These are phyloP conservation scores for Otus sunia DNA, from an alignment of 2,113 vertebrate genomes.

Conservation along the genomic window DNA sequence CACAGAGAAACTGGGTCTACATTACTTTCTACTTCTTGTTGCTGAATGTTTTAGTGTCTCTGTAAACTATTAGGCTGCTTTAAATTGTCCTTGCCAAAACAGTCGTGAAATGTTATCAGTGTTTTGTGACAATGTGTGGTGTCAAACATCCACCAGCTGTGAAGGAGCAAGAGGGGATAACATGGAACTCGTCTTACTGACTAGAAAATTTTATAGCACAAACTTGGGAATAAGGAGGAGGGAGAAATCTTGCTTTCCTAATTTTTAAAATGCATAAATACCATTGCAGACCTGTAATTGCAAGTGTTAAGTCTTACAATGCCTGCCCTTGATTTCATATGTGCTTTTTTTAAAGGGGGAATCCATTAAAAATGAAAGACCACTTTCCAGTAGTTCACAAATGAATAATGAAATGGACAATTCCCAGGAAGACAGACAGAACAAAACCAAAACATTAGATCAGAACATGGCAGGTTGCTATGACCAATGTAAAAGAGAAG, in stretches of 20 bases:
- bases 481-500: constrained; percentile 66
- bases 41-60: background rate
- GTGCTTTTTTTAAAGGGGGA: constrained; percentile 4
- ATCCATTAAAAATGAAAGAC: background rate
- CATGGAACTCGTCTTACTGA: background rate
- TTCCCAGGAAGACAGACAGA: constrained; percentile 53
- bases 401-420: constrained; percentile 68
- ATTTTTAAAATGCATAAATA: background rate
- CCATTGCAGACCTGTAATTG: background rate
- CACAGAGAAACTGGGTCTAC: background rate
- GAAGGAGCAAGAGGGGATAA: background rate
- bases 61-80: background rate
- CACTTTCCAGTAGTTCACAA: constrained; percentile 72
- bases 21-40: background rate
- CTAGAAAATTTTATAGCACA: background rate
- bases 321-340: background rate
- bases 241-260: background rate
- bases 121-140: background rate
- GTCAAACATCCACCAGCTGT: background rate
- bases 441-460: constrained; percentile 22
- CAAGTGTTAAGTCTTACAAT: background rate
- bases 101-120: background rate
- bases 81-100: background rate
- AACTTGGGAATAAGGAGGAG: background rate
- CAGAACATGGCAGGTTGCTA: constrained; percentile 71